phyloP scores from a whole-genome alignment of 2,113 vertebrate genomes.

The Tor tambroides region DNA sequence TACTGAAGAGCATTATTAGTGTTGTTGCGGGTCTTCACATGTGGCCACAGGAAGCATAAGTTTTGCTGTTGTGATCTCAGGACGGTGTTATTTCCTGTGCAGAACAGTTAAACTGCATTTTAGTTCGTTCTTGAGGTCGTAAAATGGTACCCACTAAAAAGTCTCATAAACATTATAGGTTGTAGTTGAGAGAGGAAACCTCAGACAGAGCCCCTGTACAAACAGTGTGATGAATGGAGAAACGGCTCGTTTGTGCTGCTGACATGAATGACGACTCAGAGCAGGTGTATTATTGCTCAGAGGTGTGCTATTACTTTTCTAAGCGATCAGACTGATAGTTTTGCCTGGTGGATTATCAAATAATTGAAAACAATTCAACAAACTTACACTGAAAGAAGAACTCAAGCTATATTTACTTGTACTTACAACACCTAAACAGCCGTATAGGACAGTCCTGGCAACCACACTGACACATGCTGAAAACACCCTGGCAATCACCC shows the following conservation, averaged over 20 bases:
- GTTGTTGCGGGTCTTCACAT: neutral
- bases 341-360: neutral
- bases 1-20: neutral
- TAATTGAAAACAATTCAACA: neutral
- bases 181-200: neutral
- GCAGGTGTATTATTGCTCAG: neutral
- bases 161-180: slow-evolving; percentile 7
- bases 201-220: neutral
- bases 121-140: neutral
- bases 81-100: slow-evolving; percentile 9
- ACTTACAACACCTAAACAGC: no score
- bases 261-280: neutral
- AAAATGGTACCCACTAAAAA: neutral
- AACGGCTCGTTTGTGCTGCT: neutral
- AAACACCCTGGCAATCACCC: no score
- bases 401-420: no score
- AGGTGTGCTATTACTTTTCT: neutral
- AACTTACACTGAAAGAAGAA: neutral
- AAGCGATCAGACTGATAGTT: neutral
- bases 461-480: no score
- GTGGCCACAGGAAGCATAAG: neutral
- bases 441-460: no score
- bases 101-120: neutral
- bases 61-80: neutral
- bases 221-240: neutral